These are phyloP conservation scores for Maconellicoccus hirsutus DNA, from an alignment of 1,140 invertebrate species.

Conservation along the genomic window DNA sequence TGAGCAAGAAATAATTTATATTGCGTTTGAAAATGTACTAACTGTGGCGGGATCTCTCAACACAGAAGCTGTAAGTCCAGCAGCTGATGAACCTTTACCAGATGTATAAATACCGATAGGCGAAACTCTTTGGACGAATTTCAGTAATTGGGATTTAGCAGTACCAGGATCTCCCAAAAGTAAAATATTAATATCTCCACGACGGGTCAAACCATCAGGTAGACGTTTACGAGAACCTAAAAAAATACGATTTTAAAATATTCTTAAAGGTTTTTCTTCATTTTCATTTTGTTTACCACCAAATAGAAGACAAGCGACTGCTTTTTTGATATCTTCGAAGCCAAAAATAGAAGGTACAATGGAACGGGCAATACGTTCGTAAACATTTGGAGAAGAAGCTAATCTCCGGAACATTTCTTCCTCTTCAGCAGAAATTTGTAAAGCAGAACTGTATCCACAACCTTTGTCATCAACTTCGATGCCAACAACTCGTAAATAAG, in stretches of 20 bases:
- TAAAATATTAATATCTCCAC: conserved; percentile 95
- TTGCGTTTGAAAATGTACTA: conserved; percentile 33
- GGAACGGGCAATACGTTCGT: conserved; percentile 78
- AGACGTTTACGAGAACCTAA: conserved; percentile 67
- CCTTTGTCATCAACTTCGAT: conserved; percentile 76
- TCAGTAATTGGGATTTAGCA: conserved; percentile 94
- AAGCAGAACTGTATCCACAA: conserved; percentile 47
- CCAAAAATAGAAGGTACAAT: conserved; percentile 98
- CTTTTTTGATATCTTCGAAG: conserved; percentile 89
- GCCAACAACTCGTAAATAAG: conserved; percentile 90
- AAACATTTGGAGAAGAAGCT: conserved; percentile 72
- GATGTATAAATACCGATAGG: conserved; percentile 97
- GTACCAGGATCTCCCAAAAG: conserved; percentile 97
- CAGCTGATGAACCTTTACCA: conserved; percentile 97
- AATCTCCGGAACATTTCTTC: conserved; percentile 84
- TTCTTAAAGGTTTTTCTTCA: too few species aligned
- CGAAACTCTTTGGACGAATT: conserved; percentile 93
- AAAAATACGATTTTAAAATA: conserved; percentile 24
- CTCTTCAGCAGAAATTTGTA: conserved; percentile 61
- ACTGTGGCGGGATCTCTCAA: conserved; percentile 84
- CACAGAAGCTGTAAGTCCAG: conserved; percentile 96
- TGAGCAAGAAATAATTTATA: background rate
- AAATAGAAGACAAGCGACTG: conserved; percentile 90
- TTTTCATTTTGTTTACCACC: conserved; percentile 46
- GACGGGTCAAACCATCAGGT: conserved; percentile 85